phyloP scores from a whole-genome alignment of 2,113 vertebrate genomes.

The Scopus umbretta region DNA sequence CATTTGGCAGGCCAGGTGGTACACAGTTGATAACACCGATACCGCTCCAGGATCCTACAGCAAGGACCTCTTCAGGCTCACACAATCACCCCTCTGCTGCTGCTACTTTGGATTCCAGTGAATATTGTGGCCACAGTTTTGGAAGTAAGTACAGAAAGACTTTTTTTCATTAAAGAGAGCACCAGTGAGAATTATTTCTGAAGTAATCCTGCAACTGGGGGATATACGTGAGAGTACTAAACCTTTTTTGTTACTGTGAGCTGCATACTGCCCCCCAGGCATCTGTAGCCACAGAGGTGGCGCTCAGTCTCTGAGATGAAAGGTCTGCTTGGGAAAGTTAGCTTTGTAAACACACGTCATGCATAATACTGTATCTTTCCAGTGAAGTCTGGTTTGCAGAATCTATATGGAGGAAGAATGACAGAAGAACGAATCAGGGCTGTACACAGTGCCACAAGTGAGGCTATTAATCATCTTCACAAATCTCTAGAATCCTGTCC shows the following conservation, averaged over 20 bases:
- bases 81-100: background rate
- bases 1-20: conserved; percentile 35
- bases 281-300: background rate
- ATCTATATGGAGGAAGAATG: conserved; percentile 76
- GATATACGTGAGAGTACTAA: background rate
- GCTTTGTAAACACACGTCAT: background rate
- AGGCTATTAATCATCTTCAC: conserved; percentile 87
- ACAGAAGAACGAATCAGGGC: conserved; percentile 69
- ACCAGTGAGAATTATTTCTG: background rate
- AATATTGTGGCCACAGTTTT: conserved; percentile 43
- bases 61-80: background rate
- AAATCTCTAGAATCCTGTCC: conserved; percentile 87
- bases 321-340: background rate
- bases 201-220: background rate
- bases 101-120: conserved; percentile 40
- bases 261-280: background rate
- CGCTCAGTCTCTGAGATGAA: background rate
- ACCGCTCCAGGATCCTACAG: background rate
- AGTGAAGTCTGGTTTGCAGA: conserved; percentile 53
- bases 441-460: conserved; percentile 76
- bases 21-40: conserved; percentile 40
- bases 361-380: background rate
- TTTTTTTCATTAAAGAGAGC: background rate
- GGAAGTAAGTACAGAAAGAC: conserved; percentile 67
- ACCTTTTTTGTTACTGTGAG: background rate